These are phyloP conservation scores for Latrodectus hesperus DNA, from an alignment of 2,888 invertebrate genomes.

Conservation along the genomic window DNA sequence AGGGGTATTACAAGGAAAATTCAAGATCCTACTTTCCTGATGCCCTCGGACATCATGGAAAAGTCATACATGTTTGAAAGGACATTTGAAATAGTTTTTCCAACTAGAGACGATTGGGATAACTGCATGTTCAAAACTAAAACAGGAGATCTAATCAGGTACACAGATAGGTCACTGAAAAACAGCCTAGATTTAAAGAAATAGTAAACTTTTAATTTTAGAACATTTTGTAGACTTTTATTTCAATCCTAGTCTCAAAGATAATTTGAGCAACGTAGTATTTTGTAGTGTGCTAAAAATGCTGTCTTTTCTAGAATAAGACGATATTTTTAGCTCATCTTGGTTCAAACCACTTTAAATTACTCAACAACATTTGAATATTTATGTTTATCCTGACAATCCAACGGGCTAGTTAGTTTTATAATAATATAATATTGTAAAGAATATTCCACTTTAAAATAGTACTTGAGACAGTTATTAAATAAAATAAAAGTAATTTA, in stretches of 20 bases:
- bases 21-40: too few relatives aligned
- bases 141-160: too few relatives aligned
- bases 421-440: not conserved
- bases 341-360: not conserved
- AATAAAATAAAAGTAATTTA: not conserved
- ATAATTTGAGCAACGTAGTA: not conserved
- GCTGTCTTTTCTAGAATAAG: not conserved
- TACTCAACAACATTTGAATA: not conserved
- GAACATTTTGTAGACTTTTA: slow-evolving; percentile 1
- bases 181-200: not conserved
- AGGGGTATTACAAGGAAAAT: too few relatives aligned
- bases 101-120: too few relatives aligned
- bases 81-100: too few relatives aligned
- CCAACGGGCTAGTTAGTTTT: not conserved
- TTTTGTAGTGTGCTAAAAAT: not conserved
- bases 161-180: too few relatives aligned
- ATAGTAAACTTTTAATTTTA: slow-evolving; percentile 6
- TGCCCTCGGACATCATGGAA: too few relatives aligned
- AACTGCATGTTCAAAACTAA: too few relatives aligned
- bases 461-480: not conserved
- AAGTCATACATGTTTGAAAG: too few relatives aligned
- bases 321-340: slow-evolving; percentile 1
- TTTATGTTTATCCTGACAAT: not conserved
- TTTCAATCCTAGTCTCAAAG: not conserved
- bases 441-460: not conserved